phyloP scores from a whole-genome alignment of 2,113 vertebrate species.

The Eclectus roratus region DNA sequence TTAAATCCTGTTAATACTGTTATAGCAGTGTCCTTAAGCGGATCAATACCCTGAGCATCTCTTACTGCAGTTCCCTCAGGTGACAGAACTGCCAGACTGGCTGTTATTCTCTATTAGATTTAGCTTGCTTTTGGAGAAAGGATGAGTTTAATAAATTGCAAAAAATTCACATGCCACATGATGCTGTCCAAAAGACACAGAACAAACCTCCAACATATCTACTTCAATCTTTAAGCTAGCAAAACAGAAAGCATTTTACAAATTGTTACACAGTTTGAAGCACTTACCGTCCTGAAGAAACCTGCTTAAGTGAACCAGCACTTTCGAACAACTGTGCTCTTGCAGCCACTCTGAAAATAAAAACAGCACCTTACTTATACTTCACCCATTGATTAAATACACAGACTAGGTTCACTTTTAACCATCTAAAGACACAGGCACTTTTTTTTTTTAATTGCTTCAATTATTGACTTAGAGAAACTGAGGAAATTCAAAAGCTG shows the following conservation, averaged over 20 bases:
- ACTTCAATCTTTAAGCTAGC: background rate
- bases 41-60: background rate
- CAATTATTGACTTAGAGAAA: background rate
- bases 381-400: background rate
- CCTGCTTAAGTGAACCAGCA: slow-evolving; percentile 79
- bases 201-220: background rate
- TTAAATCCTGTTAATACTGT: background rate
- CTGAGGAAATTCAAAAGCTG: background rate
- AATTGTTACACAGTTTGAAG: background rate
- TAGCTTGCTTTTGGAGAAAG: background rate
- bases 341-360: slow-evolving; percentile 83
- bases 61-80: background rate
- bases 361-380: background rate
- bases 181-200: background rate
- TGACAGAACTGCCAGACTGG: background rate
- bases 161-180: background rate
- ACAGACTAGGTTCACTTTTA: background rate
- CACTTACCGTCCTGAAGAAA: slow-evolving; percentile 82
- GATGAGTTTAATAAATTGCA: background rate
- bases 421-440: background rate
- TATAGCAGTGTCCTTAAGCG: background rate
- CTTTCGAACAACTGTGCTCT: slow-evolving; percentile 88
- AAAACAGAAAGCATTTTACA: background rate
- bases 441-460: background rate
- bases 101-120: background rate